A percentile compares a stretch with the other conserved stretches of the same genome.
Evolutionary conservation across 2,113 vertebrate genomes (phyloP).

Genomic region (Rhea pennata): DNA sequence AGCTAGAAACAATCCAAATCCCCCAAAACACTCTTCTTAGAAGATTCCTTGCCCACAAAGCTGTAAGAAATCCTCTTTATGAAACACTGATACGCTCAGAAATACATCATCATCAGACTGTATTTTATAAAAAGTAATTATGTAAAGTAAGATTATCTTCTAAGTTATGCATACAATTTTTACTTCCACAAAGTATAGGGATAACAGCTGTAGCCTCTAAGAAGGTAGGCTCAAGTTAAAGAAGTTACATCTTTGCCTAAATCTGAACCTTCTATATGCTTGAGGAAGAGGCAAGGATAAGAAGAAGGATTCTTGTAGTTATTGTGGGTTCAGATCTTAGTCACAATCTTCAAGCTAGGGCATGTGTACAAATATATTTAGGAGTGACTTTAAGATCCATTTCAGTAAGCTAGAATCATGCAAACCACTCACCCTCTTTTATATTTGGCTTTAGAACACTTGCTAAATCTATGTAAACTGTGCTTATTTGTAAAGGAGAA

Average conservation of each 20-base stretch:
- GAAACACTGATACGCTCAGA: accelerated
- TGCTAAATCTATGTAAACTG: neutral
- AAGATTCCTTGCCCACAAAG: neutral
- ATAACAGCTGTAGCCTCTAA: neutral
- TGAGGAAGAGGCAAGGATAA: neutral
- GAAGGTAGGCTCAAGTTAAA: neutral
- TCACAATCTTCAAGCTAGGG: neutral
- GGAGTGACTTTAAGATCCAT: neutral
- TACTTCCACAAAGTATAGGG: neutral
- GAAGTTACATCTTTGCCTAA: neutral
- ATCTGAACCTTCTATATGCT: neutral
- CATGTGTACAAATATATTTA: neutral
- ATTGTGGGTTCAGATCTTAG: neutral
- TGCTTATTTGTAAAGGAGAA: neutral
- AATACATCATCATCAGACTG: accelerated
- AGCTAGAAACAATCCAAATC: neutral
- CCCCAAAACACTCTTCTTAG: neutral
- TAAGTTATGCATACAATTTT: neutral
- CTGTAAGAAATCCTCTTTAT: neutral
- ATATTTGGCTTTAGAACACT: neutral
- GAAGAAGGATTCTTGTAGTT: neutral
- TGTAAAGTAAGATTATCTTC: neutral
- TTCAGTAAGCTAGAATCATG: neutral
- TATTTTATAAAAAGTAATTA: neutral
- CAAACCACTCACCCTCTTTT: neutral